phyloP scores from a whole-genome alignment of 2,113 vertebrate genomes.

The Sula dactylatra region DNA sequence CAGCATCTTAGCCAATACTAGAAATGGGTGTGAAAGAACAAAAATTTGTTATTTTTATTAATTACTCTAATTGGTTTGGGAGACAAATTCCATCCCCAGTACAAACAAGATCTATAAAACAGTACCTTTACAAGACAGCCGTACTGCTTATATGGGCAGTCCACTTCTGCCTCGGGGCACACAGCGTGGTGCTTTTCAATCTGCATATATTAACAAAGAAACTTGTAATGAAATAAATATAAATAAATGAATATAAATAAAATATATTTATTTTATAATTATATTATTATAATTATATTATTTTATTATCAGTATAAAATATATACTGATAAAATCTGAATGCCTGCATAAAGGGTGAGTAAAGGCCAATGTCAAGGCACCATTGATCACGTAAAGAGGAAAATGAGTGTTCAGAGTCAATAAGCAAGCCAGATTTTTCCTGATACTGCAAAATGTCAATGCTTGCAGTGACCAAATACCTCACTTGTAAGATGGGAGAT shows the following conservation, averaged over 20 bases:
- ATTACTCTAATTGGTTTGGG: not conserved
- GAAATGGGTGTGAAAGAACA: not conserved
- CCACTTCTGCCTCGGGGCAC: conserved; percentile 81
- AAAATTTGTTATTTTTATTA: not conserved
- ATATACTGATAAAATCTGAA: not conserved
- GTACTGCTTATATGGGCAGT: conserved; percentile 82
- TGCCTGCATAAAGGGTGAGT: not conserved
- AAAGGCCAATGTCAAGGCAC: not conserved
- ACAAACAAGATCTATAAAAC: not conserved
- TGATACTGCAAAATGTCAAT: not conserved
- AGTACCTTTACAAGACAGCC: conserved; percentile 83
- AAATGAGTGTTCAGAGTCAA: not conserved
- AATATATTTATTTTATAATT: too few relatives aligned
- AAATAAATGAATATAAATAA: too few relatives aligned
- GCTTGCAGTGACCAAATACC: not conserved
- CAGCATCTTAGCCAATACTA: not conserved
- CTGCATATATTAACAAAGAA: conserved; percentile 55
- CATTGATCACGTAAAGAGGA: not conserved
- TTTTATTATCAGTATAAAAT: too few relatives aligned
- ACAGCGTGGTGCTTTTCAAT: conserved; percentile 71
- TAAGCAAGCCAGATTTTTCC: not conserved
- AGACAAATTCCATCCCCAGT: not conserved
- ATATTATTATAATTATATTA: too few relatives aligned
- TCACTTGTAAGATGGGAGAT: not conserved
- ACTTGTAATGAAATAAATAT: not conserved